Base-by-base conservation (phyloP, 2,113 vertebrate species). In the Actinemys pallida region DNA sequence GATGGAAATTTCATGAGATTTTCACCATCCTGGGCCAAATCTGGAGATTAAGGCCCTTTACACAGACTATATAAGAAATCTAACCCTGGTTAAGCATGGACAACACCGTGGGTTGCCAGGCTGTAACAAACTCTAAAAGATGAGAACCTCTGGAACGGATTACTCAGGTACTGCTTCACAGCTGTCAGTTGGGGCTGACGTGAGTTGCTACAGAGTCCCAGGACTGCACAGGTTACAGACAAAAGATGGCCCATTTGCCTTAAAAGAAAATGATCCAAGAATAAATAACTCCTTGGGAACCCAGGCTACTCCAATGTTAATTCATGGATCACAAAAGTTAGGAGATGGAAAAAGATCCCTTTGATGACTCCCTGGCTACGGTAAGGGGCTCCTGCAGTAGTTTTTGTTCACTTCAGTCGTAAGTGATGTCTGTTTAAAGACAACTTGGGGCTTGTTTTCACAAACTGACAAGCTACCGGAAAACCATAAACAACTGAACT, bases 321-420 rank as follows among this genome's bases (percentile, higher is more conserved):
- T 29, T 12, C 45, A 78, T 29, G 25, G 75, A 22, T 78, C 75
- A 78, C 22, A 78, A 78, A 83, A 82, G 65, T 39, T n/a, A 87
- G 24, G 8, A 39, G n/a, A 6, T 27, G 49, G 20, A 39, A 31
- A 79, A 20, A 17, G 5, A 0, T 9, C 45, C 24, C 25, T 0
- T 2, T 75, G 56, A 39, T 29, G 7, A 72, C n/a, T 31, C 57
- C 54, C 85, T 69, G 25, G 25, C 10, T 75, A 5, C 20, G 5
- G 75, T 20, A 52, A 76, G 11, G 50, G 7, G 12, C 42, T 39
- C 72, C 39, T 75, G n/a, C 19, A 11, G 8, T 42, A 12, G 24
- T 78, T 47, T 76, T 29, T 14, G 45, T 78, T 47, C 42, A 78
- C 42, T 16, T 47, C 42, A 76, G 42, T 25, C 12, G 2, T 76